Conservation (phyloP, 2,113 vertebrate species). For the Gobius niger region DNA sequence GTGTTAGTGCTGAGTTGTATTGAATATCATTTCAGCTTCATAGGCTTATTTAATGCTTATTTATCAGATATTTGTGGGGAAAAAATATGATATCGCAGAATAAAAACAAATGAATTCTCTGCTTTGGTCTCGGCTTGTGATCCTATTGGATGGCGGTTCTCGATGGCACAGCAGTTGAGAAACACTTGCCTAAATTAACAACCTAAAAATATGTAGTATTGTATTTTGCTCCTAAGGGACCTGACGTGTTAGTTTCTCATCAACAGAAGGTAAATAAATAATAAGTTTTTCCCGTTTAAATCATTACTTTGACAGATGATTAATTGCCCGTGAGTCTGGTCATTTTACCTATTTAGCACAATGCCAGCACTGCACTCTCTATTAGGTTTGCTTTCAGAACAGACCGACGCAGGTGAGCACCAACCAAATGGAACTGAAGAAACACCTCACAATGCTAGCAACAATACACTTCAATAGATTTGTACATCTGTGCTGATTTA, state of each 20-base stretch:
- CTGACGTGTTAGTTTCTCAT: neutral
- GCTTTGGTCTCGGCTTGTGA: neutral
- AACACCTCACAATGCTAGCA: neutral
- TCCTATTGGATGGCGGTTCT: neutral
- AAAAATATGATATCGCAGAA: too few relatives aligned
- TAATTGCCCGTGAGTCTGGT: neutral
- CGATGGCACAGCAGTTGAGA: neutral
- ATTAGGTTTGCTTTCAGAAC: neutral
- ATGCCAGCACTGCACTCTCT: neutral
- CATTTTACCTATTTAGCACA: neutral
- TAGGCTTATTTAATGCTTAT: too few relatives aligned
- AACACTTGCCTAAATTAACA: neutral
- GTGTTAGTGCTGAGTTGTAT: too few relatives aligned
- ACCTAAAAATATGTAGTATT: neutral
- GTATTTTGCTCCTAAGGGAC: neutral
- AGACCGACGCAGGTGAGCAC: neutral
- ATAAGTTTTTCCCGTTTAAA: neutral
- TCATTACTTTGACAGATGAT: neutral
- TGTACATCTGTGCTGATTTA: too few relatives aligned
- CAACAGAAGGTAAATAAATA: neutral
- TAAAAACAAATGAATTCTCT: too few relatives aligned
- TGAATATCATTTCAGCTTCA: too few relatives aligned
- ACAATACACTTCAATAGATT: too few relatives aligned
- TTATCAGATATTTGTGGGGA: too few relatives aligned
- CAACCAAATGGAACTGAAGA: neutral